Base-by-base conservation (phyloP, 2,888 invertebrate genomes). In the Cephus rjabovi region DNA sequence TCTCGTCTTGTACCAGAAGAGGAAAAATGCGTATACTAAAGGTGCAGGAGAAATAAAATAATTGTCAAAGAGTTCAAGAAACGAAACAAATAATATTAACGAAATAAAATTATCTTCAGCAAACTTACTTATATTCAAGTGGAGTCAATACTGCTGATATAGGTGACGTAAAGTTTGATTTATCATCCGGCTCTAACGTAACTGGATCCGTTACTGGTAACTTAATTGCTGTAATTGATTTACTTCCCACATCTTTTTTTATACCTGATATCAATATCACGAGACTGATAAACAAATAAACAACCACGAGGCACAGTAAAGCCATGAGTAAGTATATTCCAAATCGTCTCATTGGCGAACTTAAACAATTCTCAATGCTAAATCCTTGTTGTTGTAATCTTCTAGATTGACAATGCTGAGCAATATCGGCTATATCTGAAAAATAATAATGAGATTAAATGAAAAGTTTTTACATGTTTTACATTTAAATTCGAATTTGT, bases 251-350 rank as follows among this genome's bases (percentile, higher is more conserved):
- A 0, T 23, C 56, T 23, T 56, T 23, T 9, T 56, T 56, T 56
- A 56, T 23, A 23, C 56, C 23, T 56, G 56, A 56, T 23, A 56
- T 56, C 56, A 56, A 9, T 9, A 56, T 56, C 0, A 56, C 56
- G 23, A 56, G 56, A 23, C 81, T 86, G n/a, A 86, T 82, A 68
- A 88, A 83, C 88, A 87, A 87, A 81, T 86, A 88, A 56, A 87
- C 79, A 34, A 86, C 85, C 33, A 23, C 23, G 23, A 56, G 56
- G 56, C 56, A 56, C 1, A 56, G 76, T 1, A 84, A 83, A 34
- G 83, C 73, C 69, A 87, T 73, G 3, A 83, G 74, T 40, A 82
- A 75, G 56, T 34, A 56, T 56, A 56, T 56, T 56, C 6, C 56
- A 56, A 56, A 15, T 56, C 56, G 56, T 56, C 56, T 56, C 56